Evolutionary conservation across 1,140 invertebrate species (phyloP).

Genomic region (Pseudomyrmex concolor): DNA sequence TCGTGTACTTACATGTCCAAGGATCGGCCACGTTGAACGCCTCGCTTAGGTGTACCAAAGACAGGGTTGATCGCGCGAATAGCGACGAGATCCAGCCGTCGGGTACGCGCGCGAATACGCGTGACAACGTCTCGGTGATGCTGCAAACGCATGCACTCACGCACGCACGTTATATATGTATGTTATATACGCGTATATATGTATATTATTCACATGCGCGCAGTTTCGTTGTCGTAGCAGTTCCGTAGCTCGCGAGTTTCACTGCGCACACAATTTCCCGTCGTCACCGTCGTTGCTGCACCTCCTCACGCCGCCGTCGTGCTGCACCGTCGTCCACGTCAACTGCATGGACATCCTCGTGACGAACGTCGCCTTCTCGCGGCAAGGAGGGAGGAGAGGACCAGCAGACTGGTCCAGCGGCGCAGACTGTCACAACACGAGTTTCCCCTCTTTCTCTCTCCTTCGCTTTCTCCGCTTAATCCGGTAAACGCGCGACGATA

Average conservation of each 20-base stretch:
- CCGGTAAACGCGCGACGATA: slow-evolving; percentile 11
- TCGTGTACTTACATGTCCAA: slow-evolving; percentile 83
- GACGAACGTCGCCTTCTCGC: too few relatives aligned
- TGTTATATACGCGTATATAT: not conserved
- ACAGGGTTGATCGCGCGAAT: slow-evolving; percentile 38
- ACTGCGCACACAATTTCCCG: slow-evolving; percentile 50
- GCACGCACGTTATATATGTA: slow-evolving; percentile 1
- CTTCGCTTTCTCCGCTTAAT: not conserved
- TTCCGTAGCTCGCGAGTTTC: slow-evolving; percentile 14
- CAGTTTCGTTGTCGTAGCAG: slow-evolving; percentile 7
- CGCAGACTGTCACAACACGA: slow-evolving; percentile 40
- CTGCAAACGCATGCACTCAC: slow-evolving; percentile 15
- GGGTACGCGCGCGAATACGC: not conserved
- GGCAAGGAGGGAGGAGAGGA: too few relatives aligned
- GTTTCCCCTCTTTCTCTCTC: not conserved
- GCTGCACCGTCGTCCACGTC: not conserved
- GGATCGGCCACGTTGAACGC: slow-evolving; percentile 80
- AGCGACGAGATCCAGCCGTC: not conserved
- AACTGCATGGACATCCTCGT: slow-evolving; percentile 10
- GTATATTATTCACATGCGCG: slow-evolving; percentile 26
- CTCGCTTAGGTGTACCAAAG: slow-evolving; percentile 74
- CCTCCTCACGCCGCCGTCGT: slow-evolving; percentile 5
- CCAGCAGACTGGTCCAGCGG: slow-evolving; percentile 10
- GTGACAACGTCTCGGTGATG: not conserved
- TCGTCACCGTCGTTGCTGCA: slow-evolving; percentile 23